These are phyloP conservation scores for Listrodromus nycthemerus DNA, from an alignment of 2,888 invertebrate genomes.

Conservation along the genomic window DNA sequence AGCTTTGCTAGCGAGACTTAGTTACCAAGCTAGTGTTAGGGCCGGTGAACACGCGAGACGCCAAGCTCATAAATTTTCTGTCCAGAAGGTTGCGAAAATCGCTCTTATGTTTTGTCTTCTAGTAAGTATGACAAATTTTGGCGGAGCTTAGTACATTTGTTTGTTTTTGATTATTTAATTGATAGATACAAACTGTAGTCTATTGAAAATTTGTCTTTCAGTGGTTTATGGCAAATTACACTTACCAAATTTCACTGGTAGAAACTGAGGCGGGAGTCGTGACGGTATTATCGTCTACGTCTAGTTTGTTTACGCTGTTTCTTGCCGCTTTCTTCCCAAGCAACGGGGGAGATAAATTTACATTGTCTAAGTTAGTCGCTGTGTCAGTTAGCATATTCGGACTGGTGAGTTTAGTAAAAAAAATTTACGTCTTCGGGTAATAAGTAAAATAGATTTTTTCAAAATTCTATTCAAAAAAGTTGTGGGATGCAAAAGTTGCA, in stretches of 20 bases:
- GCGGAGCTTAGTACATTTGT: background rate
- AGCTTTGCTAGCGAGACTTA: slow-evolving; percentile 95
- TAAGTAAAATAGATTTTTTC: slow-evolving; percentile 24
- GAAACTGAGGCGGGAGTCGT: slow-evolving; percentile 94
- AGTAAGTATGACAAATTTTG: slow-evolving; percentile 86
- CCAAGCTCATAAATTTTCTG: slow-evolving; percentile 91
- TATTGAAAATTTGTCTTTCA: slow-evolving; percentile 84
- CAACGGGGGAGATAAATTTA: slow-evolving; percentile 92
- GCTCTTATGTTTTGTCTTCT: slow-evolving; percentile 94
- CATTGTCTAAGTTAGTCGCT: slow-evolving; percentile 93
- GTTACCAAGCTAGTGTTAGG: slow-evolving; percentile 96
- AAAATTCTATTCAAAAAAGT: slow-evolving; percentile 36
- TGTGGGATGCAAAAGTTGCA: slow-evolving; percentile 14
- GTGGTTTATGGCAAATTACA: slow-evolving; percentile 98
- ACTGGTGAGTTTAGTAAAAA: slow-evolving; percentile 87
- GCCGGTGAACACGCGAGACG: slow-evolving; percentile 92
- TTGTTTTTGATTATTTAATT: background rate
- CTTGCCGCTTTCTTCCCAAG: slow-evolving; percentile 95
- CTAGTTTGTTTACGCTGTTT: slow-evolving; percentile 95
- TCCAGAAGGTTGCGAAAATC: slow-evolving; percentile 92
- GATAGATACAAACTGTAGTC: slow-evolving; percentile 1
- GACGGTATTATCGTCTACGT: slow-evolving; percentile 94
- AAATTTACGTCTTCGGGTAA: background rate
- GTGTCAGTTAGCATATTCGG: slow-evolving; percentile 92
- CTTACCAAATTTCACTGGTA: slow-evolving; percentile 94